phyloP scores from a whole-genome alignment of 2,888 invertebrate species.

The Tenthredo mesomela region DNA sequence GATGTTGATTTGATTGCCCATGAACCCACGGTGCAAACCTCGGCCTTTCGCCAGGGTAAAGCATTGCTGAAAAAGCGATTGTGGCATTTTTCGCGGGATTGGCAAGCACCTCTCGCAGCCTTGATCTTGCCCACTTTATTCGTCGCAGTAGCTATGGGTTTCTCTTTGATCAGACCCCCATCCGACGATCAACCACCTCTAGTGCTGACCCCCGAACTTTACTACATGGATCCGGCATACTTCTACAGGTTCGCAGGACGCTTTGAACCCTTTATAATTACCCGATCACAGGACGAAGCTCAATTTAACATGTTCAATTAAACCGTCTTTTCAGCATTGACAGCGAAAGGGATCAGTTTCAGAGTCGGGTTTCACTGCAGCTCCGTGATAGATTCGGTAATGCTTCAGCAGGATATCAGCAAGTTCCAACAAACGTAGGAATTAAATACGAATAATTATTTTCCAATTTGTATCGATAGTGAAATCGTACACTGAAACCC shows the following conservation, averaged over 20 bases:
- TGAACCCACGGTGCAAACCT: constrained; percentile 64
- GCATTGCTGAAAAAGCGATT: constrained; percentile 81
- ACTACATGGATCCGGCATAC: constrained; percentile 77
- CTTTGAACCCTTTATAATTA: constrained; percentile 30
- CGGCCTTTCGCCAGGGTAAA: constrained; percentile 66
- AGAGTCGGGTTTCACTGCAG: constrained; percentile 69
- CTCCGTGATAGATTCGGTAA: constrained; percentile 71
- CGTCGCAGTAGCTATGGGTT: constrained; percentile 85
- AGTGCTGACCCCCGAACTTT: constrained; percentile 79
- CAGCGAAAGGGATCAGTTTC: constrained; percentile 65
- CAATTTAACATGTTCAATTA: constrained; percentile 2
- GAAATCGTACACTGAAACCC: neutral
- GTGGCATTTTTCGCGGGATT: constrained; percentile 82
- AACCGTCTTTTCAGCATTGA: constrained; percentile 64
- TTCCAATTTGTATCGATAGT: neutral
- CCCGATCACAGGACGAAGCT: neutral
- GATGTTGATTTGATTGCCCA: constrained; percentile 64
- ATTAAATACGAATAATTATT: constrained; percentile 5
- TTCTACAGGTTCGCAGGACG: constrained; percentile 73
- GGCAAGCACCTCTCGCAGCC: constrained; percentile 81
- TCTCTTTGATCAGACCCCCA: constrained; percentile 84
- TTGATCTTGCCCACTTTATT: constrained; percentile 83
- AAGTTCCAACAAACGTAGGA: constrained; percentile 69
- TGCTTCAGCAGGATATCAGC: constrained; percentile 71
- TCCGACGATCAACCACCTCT: constrained; percentile 82